Conservation (phyloP, 1,140 invertebrate genomes). For the Leucophenga varia region DNA sequence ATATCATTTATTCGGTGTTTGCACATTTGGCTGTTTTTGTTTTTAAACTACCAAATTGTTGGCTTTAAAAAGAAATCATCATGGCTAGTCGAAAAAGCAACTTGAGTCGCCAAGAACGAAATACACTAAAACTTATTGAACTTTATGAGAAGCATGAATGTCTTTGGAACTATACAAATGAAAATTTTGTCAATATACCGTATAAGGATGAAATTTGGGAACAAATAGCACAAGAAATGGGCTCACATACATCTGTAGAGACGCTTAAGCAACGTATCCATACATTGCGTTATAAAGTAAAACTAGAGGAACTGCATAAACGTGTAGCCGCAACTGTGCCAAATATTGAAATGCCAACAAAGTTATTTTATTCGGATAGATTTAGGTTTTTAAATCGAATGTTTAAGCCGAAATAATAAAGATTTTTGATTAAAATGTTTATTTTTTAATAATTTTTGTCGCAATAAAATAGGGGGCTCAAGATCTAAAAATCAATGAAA, state of each 20-base stretch:
- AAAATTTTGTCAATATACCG: conserved; percentile 26
- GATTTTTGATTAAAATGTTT: too few species aligned
- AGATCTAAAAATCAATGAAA: too few species aligned
- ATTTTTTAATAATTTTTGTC: too few species aligned
- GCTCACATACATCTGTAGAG: too few species aligned
- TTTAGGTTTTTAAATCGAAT: conserved; percentile 26
- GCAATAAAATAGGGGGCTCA: too few species aligned
- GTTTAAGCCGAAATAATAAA: conserved; percentile 19
- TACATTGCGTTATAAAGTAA: conserved; percentile 26
- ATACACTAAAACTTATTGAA: conserved; percentile 22
- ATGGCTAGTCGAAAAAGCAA: too few species aligned
- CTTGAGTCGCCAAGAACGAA: background rate
- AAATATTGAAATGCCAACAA: background rate
- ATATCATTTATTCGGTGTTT: too few species aligned
- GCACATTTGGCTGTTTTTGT: too few species aligned
- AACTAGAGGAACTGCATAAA: conserved; percentile 14
- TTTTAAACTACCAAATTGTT: too few species aligned
- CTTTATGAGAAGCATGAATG: conserved; percentile 27
- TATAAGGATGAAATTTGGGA: conserved; percentile 24
- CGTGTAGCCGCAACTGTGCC: conserved; percentile 11
- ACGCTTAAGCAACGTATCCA: conserved; percentile 10
- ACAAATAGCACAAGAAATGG: conserved; percentile 29
- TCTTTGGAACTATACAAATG: conserved; percentile 31
- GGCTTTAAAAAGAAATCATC: too few species aligned
- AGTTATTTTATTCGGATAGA: conserved; percentile 16